Conservation (phyloP, 2,113 vertebrate species). For the Pygoscelis antarcticus region DNA sequence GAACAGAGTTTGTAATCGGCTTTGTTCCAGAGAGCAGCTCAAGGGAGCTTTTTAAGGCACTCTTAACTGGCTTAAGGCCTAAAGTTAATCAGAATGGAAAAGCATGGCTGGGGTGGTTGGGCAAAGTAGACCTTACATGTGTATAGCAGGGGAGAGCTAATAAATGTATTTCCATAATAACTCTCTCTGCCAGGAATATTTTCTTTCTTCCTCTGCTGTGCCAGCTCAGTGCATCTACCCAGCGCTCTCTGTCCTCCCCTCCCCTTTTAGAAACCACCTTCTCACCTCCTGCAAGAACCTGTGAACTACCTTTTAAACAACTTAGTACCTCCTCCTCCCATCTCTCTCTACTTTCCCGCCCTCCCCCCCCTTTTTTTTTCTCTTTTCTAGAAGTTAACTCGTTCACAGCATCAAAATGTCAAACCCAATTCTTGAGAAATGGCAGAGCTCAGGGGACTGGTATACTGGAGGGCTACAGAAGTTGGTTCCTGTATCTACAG, state of each 20-base stretch:
- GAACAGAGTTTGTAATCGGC: not conserved
- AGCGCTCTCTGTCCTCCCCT: not conserved
- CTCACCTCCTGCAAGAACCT: not conserved
- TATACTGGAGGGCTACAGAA: not conserved
- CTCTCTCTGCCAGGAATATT: not conserved
- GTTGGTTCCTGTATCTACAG: not conserved
- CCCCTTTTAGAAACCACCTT: not conserved
- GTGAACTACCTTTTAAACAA: not conserved
- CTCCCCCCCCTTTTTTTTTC: fast-evolving
- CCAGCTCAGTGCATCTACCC: not conserved
- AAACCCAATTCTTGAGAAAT: not conserved
- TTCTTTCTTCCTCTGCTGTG: not conserved
- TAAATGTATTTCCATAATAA: not conserved
- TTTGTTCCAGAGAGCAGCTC: not conserved
- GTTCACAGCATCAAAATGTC: not conserved
- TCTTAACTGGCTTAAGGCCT: not conserved
- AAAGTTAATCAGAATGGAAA: not conserved
- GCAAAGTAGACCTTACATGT: not conserved
- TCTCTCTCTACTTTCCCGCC: not conserved
- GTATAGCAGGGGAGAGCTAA: not conserved
- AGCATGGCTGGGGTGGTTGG: not conserved
- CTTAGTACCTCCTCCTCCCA: not conserved
- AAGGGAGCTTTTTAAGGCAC: not conserved
- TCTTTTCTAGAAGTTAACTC: not conserved
- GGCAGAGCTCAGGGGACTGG: not conserved